These are phyloP conservation scores for Mellivora capensis DNA, from an alignment of 2,113 vertebrate genomes.

Conservation along the genomic window DNA sequence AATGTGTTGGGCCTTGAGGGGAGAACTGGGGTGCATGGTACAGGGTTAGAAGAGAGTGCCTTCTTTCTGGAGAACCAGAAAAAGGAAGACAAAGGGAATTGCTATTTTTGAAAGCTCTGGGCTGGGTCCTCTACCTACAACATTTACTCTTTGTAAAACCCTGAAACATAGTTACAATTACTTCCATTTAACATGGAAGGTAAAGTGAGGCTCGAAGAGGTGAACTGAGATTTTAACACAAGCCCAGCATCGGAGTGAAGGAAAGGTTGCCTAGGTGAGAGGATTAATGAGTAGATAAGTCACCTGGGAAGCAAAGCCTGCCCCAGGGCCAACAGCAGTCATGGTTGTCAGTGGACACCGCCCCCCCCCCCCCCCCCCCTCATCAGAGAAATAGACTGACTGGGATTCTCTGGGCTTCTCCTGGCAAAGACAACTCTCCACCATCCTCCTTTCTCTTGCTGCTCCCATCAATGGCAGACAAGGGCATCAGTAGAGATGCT, in stretches of 20 bases:
- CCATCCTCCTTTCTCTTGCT: neutral
- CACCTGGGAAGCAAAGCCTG: neutral
- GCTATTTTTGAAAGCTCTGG: neutral
- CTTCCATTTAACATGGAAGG: neutral
- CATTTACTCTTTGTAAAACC: neutral
- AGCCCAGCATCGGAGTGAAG: neutral
- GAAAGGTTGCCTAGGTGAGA: neutral
- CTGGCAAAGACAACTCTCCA: fast-evolving
- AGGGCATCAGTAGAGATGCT: neutral
- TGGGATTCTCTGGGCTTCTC: neutral
- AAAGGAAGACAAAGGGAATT: neutral
- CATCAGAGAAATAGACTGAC: neutral
- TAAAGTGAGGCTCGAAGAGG: neutral
- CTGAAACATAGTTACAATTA: neutral
- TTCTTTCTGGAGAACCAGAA: neutral
- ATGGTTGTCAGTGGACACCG: neutral
- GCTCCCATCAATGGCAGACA: fast-evolving
- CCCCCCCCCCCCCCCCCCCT: fast-evolving
- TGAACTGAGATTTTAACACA: neutral
- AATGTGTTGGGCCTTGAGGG: neutral
- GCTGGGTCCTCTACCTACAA: neutral
- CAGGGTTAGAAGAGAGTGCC: neutral
- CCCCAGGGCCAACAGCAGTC: neutral
- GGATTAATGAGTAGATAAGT: neutral
- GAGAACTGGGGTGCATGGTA: neutral